Conservation (phyloP, 64 coral and sea anemone species). For the Stichodactyla mertensii region DNA sequence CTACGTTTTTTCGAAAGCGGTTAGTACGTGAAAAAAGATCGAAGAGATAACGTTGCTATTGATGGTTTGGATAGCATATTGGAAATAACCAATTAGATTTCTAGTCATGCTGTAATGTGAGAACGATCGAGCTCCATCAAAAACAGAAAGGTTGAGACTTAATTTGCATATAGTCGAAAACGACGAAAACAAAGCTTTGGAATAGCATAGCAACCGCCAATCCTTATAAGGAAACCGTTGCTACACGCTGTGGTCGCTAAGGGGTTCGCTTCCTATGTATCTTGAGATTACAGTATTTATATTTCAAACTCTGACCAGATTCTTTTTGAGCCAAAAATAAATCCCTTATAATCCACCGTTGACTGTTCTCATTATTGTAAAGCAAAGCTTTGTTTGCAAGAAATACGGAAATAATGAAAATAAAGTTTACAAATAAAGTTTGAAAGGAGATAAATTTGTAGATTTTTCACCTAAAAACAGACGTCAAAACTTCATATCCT, state of each 20-base stretch:
- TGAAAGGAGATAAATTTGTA: not conserved
- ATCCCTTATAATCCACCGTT: not conserved
- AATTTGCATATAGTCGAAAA: conserved; percentile 2
- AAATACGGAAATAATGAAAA: not conserved
- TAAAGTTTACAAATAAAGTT: not conserved
- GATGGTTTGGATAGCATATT: not conserved
- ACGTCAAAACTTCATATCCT: not conserved
- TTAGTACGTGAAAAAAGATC: not conserved
- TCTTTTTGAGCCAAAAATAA: not conserved
- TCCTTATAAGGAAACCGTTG: conserved; percentile 10
- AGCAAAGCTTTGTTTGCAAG: not conserved
- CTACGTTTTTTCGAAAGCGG: not conserved
- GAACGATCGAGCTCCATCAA: not conserved
- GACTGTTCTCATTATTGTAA: not conserved
- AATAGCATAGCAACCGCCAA: conserved; percentile 8
- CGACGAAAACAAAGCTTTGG: not conserved
- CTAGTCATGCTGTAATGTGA: not conserved
- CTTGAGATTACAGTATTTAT: not conserved
- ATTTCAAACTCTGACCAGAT: not conserved
- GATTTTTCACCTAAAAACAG: not conserved
- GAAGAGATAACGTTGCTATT: not conserved
- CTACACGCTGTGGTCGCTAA: not conserved
- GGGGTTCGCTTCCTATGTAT: not conserved
- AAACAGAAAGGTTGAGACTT: not conserved
- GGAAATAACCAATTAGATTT: not conserved